phyloP scores from a whole-genome alignment of 1,140 invertebrate species.

The Ceratosolen fusciceps region DNA sequence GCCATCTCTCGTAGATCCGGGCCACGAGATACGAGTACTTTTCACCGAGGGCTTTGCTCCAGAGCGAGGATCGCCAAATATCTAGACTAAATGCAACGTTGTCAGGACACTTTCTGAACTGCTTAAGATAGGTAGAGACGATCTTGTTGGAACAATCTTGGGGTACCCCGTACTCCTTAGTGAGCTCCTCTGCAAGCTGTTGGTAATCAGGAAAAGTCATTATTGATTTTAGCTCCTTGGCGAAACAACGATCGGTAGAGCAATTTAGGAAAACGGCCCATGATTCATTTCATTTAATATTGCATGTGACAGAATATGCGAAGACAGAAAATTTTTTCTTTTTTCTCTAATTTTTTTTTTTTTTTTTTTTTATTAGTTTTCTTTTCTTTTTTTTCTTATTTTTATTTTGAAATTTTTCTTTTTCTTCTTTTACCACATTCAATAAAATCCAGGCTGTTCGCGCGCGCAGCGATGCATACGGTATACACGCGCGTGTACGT shows the following conservation, averaged over 20 bases:
- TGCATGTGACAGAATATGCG: conserved; percentile 37
- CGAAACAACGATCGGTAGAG: conserved; percentile 13
- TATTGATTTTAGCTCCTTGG: conserved; percentile 39
- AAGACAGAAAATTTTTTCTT: conserved; percentile 43
- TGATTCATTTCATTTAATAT: conserved; percentile 38
- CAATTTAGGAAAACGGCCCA: conserved; percentile 34
- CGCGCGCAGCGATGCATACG: too few relatives aligned
- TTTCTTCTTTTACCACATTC: conserved; percentile 38
- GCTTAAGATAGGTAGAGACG: conserved; percentile 78
- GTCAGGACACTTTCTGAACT: conserved; percentile 84
- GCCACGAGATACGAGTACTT: conserved; percentile 79
- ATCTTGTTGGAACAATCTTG: conserved; percentile 75
- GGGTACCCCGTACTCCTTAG: conserved; percentile 77
- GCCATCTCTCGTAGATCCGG: conserved; percentile 82
- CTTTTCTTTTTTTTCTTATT: too few relatives aligned
- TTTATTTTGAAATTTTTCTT: too few relatives aligned
- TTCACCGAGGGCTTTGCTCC: conserved; percentile 82
- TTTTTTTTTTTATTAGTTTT: too few relatives aligned
- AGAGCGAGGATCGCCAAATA: conserved; percentile 81
- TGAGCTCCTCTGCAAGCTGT: conserved; percentile 80
- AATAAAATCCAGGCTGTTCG: conserved; percentile 21
- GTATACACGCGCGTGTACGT: too few relatives aligned
- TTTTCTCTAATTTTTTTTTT: too few relatives aligned
- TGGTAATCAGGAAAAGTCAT: conserved; percentile 57
- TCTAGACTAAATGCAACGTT: conserved; percentile 79